Conservation (phyloP, 2,888 invertebrate species). For the Tiliacea aurago region DNA sequence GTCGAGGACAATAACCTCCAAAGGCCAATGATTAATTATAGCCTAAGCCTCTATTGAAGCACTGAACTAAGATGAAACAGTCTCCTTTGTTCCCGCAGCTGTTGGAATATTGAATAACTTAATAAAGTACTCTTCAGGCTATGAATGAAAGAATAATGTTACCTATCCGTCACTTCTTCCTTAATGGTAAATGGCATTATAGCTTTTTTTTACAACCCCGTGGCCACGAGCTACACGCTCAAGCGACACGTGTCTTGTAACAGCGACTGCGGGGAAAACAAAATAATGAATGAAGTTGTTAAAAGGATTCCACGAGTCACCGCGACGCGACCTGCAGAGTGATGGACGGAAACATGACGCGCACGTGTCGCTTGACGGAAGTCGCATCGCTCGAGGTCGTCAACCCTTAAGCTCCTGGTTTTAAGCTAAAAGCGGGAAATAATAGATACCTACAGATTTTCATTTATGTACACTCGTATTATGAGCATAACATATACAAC, state of each 20-base stretch:
- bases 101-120: slow-evolving; percentile 49
- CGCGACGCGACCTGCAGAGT: no score
- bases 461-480: background rate
- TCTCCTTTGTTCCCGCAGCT: slow-evolving; percentile 44
- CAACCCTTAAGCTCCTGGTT: no score
- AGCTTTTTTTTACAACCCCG: background rate
- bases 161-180: slow-evolving; percentile 28
- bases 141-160: slow-evolving; percentile 49
- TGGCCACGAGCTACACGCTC: no score
- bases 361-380: no score
- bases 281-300: no score
- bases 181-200: background rate
- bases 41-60: slow-evolving; percentile 37
- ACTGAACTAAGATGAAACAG: slow-evolving; percentile 52
- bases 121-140: slow-evolving; percentile 48
- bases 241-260: no score
- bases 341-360: no score
- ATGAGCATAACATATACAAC: background rate
- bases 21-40: slow-evolving; percentile 57
- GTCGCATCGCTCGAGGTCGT: no score
- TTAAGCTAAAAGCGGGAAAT: background rate
- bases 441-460: background rate
- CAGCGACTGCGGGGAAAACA: no score
- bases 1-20: slow-evolving; percentile 37
- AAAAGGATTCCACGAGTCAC: no score